A percentile compares a stretch with the other conserved stretches of the same genome.
phyloP scores from a whole-genome alignment of 2,888 invertebrate species.

The Chrysotoxum bicinctum region DNA sequence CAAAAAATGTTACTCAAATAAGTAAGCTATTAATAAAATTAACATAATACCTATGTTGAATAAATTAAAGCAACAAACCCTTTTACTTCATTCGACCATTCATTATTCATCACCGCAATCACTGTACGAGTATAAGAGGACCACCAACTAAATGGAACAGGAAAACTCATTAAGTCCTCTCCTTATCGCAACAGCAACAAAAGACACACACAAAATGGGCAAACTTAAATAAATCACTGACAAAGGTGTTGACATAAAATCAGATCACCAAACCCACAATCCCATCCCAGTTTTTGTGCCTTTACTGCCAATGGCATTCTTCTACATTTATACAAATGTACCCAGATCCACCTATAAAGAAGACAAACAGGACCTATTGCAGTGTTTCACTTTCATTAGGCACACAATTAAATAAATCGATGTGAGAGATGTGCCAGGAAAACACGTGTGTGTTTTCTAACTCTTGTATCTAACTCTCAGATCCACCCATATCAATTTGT shows the following conservation, averaged over 20 bases:
- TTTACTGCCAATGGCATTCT: not conserved
- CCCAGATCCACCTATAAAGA: not conserved
- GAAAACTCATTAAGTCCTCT: conserved; percentile 64
- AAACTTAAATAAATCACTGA: conserved; percentile 67
- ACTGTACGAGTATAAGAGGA: not conserved
- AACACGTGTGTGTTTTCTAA: conserved; percentile 33
- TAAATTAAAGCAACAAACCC: conserved; percentile 7
- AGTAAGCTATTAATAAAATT: not conserved
- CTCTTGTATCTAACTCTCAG: not conserved
- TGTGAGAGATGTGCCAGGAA: conserved; percentile 38
- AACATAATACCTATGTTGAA: not conserved
- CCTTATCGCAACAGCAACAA: conserved; percentile 41
- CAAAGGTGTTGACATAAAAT: conserved; percentile 72
- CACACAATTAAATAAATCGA: conserved; percentile 79
- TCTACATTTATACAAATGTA: not conserved
- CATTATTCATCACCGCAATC: conserved; percentile 31
- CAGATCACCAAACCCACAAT: conserved; percentile 48
- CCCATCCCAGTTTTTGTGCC: not conserved
- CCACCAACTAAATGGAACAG: conserved; percentile 22
- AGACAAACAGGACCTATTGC: conserved; percentile 48
- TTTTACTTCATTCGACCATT: conserved; percentile 5
- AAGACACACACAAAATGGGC: conserved; percentile 45
- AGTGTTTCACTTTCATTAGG: conserved; percentile 80
- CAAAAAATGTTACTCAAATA: not conserved
- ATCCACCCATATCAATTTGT: conserved; percentile 35